Conservation (phyloP, 1,140 invertebrate species). For the Brachionus paranguensis region DNA sequence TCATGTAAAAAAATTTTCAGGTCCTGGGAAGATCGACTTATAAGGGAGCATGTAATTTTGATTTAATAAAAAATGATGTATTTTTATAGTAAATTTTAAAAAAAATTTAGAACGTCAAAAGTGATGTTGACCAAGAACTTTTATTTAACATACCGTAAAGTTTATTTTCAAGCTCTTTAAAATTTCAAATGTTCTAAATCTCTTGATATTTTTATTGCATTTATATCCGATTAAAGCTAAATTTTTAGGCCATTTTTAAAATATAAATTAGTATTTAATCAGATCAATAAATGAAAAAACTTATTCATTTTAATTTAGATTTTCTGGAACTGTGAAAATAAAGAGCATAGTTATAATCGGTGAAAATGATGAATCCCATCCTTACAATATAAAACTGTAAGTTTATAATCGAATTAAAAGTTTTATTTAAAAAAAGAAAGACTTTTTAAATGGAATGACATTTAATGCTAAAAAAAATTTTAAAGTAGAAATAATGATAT, state of each 20-base stretch:
- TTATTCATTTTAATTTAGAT: constrained; percentile 56
- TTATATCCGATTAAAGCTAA: neutral
- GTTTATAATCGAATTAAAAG: constrained; percentile 45
- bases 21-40: constrained; percentile 76
- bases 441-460: too few relatives aligned
- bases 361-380: constrained; percentile 74
- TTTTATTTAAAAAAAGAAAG: too few relatives aligned
- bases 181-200: too few relatives aligned
- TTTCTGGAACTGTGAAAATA: constrained; percentile 86
- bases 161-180: neutral
- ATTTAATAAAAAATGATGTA: constrained; percentile 34
- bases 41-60: constrained; percentile 65
- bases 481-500: too few relatives aligned
- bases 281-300: neutral
- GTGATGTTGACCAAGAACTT: constrained; percentile 86
- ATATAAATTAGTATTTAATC: neutral
- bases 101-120: constrained; percentile 73
- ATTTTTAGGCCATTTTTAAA: neutral
- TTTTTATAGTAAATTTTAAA: constrained; percentile 42
- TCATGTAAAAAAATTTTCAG: constrained; percentile 83
- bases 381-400: constrained; percentile 77
- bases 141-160: constrained; percentile 82
- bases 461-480: too few relatives aligned
- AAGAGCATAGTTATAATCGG: constrained; percentile 85
- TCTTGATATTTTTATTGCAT: too few relatives aligned